Percentiles rank a stretch among this genome's conserved stretches.
phyloP scores from a whole-genome alignment of 2,113 vertebrate genomes.

The Anseranas semipalmata region DNA sequence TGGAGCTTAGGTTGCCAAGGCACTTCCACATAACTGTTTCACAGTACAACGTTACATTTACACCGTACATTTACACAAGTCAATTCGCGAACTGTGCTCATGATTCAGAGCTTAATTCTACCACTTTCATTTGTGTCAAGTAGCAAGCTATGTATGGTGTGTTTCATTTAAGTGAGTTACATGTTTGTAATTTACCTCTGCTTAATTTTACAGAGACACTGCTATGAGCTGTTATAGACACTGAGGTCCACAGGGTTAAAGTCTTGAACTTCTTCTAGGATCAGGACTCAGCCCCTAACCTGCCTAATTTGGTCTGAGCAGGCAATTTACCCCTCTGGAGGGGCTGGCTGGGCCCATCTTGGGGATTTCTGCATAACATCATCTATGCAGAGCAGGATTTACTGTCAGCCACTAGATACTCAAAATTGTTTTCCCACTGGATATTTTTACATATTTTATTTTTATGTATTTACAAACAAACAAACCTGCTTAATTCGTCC shows the following conservation, averaged over 20 bases:
- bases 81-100: fast-evolving
- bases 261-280: background rate
- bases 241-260: background rate
- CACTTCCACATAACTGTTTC: background rate
- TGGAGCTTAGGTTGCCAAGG: background rate
- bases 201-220: background rate
- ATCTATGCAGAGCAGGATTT: background rate
- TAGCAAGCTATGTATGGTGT: background rate
- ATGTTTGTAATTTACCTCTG: background rate
- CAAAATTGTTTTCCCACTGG: conserved; percentile 9
- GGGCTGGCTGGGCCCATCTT: background rate
- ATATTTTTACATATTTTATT: conserved; percentile 27
- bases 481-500: background rate
- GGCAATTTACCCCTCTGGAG: background rate
- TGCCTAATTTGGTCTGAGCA: background rate
- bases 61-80: no score
- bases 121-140: background rate
- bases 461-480: conserved; percentile 21
- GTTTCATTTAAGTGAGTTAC: background rate
- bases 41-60: no score
- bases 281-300: background rate
- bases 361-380: background rate
- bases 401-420: background rate
- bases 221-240: background rate
- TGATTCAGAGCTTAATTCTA: background rate